Base-by-base conservation (phyloP, 2,113 vertebrate species). In the Sclerurus mexicanus region DNA sequence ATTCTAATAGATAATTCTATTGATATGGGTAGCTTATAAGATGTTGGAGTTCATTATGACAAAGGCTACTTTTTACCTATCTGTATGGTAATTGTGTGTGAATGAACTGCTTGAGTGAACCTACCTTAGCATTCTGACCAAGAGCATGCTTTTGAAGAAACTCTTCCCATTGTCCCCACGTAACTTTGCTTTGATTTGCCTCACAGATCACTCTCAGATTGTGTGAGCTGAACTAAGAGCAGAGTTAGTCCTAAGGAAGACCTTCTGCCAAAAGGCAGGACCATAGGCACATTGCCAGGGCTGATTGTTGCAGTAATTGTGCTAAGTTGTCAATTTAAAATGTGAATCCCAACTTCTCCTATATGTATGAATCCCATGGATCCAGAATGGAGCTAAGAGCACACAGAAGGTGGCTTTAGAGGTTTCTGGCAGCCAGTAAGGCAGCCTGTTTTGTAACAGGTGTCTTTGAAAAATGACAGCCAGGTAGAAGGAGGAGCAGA, bases 361-460 rank as follows among this genome's bases (percentile, higher is more conserved):
- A 2, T 35, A 27, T 0, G 0, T 35, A 4, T 30, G 55, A 86
- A 77, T 79, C 27, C 16, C 6, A 1, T 30, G 39, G 31, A 67
- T 67, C 20, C 52, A 68, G 52, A 84, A 17, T 22, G 40, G 44
- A 68, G 24, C 40, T 56, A 47, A 64, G 14, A 60, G 22, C 25
- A 12, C 30, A 12, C 40, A 53, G 58, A 68, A 93, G 11, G 64
- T 10, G 1, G 40, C 39, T 78, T 58, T 71, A 30, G n/a, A 59
- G 31, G 22, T 72, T 91, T 75, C 35, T 95, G 84, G 73, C 77
- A 89, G 73, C 46, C 37, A 46, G 22, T 12, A 53, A 88, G n/a
- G 37, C 53, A 93, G 21, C 18, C 33, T 89, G 28, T 58, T 87
- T 73, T 68, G 15, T 85, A 82, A 77, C 58, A 91, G 58, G 49